A percentile compares a stretch with the other conserved stretches of the same genome.
Conservation (phyloP, 2,113 vertebrate species). For the Trichechus manatus region DNA sequence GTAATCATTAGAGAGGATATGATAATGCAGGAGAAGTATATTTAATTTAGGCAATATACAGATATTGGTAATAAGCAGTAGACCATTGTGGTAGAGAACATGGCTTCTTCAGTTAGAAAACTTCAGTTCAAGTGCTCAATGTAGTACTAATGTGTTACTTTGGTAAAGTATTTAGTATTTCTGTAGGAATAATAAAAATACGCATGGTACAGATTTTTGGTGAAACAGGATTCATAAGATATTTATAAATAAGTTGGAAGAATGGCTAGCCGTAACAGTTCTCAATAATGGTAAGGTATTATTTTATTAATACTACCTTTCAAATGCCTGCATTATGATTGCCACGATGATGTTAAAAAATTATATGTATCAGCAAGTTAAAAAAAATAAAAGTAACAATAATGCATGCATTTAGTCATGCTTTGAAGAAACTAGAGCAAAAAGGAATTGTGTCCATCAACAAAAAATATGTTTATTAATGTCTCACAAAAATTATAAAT, state of each 20-base stretch:
- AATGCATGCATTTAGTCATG: background rate
- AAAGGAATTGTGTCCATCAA: background rate
- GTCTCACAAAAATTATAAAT: background rate
- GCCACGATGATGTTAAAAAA: constrained; percentile 4
- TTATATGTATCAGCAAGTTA: background rate
- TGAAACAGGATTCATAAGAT: background rate
- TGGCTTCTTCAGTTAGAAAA: background rate
- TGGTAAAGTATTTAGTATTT: background rate
- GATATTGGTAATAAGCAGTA: background rate
- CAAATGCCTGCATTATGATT: background rate
- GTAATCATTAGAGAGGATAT: background rate
- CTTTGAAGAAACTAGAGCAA: background rate
- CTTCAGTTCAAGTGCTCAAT: background rate
- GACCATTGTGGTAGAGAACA: background rate
- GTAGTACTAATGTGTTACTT: background rate
- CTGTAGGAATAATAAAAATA: background rate
- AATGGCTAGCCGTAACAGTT: background rate
- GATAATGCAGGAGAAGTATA: background rate
- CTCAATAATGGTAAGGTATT: background rate
- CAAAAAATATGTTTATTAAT: background rate
- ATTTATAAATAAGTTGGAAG: background rate
- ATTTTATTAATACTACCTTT: background rate
- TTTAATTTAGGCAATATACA: background rate
- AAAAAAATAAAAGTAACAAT: constrained; percentile 7
- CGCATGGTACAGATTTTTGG: background rate